Percentiles rank a stretch among this genome's conserved stretches.
phyloP scores from a whole-genome alignment of 2,888 invertebrate genomes.

The Nomada hirtipes region DNA sequence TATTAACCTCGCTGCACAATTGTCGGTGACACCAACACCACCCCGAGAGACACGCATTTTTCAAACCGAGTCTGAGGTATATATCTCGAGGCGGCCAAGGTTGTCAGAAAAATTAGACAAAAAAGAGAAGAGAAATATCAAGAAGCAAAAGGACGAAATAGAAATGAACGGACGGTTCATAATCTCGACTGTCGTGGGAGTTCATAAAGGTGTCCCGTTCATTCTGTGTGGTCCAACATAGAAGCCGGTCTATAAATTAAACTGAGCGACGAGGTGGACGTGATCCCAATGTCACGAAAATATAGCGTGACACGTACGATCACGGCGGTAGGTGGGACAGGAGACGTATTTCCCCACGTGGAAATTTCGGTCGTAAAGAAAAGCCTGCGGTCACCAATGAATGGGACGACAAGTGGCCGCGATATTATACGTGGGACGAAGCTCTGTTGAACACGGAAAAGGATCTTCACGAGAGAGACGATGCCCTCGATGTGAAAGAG shows the following conservation, averaged over 20 bases:
- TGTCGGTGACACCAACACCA: too few relatives aligned
- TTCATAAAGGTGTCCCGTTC: conserved; percentile 73
- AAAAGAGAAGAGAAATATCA: not conserved
- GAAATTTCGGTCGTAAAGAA: conserved; percentile 52
- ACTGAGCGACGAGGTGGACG: conserved; percentile 58
- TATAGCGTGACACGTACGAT: conserved; percentile 73
- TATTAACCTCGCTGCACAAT: too few relatives aligned
- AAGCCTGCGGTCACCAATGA: conserved; percentile 72
- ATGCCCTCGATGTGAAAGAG: conserved; percentile 3
- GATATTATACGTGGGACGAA: conserved; percentile 71
- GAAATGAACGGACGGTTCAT: not conserved
- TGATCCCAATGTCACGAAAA: conserved; percentile 64
- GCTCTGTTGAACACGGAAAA: conserved; percentile 40
- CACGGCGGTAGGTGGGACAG: conserved; percentile 71
- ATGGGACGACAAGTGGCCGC: conserved; percentile 79
- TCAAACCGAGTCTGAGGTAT: too few relatives aligned
- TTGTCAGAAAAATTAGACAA: too few relatives aligned
- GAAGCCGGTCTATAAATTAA: conserved; percentile 78
- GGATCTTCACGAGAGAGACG: conserved; percentile 34
- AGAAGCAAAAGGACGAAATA: not conserved
- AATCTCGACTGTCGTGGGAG: conserved; percentile 27
- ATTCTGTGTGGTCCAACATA: conserved; percentile 78
- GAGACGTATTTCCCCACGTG: conserved; percentile 44
- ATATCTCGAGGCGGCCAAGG: too few relatives aligned
- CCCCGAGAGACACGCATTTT: too few relatives aligned